phyloP scores from a whole-genome alignment of 2,888 invertebrate genomes.

The Agrotis puta region DNA sequence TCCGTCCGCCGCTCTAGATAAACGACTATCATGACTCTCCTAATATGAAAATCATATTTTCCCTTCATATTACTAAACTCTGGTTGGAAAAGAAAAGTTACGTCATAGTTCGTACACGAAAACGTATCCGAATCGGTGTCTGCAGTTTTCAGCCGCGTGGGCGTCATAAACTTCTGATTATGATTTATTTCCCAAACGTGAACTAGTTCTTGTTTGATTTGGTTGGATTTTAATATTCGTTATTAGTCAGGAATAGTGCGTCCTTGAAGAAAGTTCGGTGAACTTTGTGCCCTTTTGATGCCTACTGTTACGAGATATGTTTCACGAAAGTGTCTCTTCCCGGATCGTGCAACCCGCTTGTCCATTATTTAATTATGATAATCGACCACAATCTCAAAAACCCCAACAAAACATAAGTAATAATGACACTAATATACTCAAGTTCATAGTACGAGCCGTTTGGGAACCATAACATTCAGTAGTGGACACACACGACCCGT shows the following conservation, averaged over 20 bases:
- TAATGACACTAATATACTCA: constrained; percentile 14
- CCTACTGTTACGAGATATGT: constrained; percentile 3
- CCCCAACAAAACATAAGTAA: neutral
- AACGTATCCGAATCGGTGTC: constrained; percentile 22
- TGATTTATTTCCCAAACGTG: constrained; percentile 39
- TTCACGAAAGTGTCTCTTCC: constrained; percentile 8
- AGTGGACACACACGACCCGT: constrained; percentile 10
- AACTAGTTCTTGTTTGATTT: constrained; percentile 34
- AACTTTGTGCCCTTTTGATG: neutral
- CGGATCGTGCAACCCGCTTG: constrained; percentile 1
- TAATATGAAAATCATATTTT: constrained; percentile 56
- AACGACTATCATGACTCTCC: constrained; percentile 48
- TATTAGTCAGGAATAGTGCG: constrained; percentile 5
- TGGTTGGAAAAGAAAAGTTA: constrained; percentile 32
- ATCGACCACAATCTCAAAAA: constrained; percentile 12
- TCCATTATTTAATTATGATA: neutral
- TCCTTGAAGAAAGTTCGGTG: constrained; percentile 15
- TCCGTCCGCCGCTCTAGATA: constrained; percentile 48
- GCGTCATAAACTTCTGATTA: constrained; percentile 38
- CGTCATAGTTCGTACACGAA: constrained; percentile 33
- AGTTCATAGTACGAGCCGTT: constrained; percentile 12
- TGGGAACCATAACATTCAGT: constrained; percentile 23
- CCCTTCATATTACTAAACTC: constrained; percentile 16
- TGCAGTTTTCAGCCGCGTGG: constrained; percentile 28
- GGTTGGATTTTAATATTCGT: constrained; percentile 20